A percentile compares a stretch with the other conserved stretches of the same genome.
phyloP scores from a whole-genome alignment of 2,888 invertebrate genomes.

The Vesta saturnalis region DNA sequence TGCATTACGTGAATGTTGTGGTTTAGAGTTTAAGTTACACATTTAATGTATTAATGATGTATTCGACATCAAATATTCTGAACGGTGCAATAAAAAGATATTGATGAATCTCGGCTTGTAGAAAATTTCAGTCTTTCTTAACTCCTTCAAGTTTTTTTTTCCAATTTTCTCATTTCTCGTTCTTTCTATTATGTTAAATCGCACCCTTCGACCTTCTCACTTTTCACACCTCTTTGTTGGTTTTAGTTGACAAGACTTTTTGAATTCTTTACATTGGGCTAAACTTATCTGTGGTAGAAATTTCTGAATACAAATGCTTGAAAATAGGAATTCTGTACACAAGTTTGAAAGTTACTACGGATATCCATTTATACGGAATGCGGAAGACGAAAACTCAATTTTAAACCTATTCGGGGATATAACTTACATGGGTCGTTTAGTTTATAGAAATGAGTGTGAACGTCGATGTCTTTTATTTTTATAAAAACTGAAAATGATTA shows the following conservation, averaged over 20 bases:
- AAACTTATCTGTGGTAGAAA: conserved; percentile 20
- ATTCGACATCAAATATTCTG: too few relatives aligned
- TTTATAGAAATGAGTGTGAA: conserved; percentile 7
- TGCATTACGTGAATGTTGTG: too few relatives aligned
- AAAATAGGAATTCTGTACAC: conserved; percentile 11
- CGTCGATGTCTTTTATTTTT: background rate
- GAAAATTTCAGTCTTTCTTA: too few relatives aligned
- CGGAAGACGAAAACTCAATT: conserved; percentile 10
- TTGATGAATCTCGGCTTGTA: background rate
- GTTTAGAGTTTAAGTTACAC: too few relatives aligned
- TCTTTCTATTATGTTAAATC: conserved; percentile 27
- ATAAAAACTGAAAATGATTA: background rate
- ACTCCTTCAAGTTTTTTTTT: conserved; percentile 8
- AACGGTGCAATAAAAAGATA: background rate
- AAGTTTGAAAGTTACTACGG: conserved; percentile 19
- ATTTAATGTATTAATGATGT: too few relatives aligned
- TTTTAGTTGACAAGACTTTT: conserved; percentile 30
- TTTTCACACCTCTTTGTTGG: conserved; percentile 30
- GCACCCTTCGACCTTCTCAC: conserved; percentile 19
- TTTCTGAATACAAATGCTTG: conserved; percentile 27
- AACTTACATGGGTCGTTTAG: conserved; percentile 10
- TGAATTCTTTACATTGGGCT: conserved; percentile 21
- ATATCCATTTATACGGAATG: conserved; percentile 4
- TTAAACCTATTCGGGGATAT: conserved; percentile 7
- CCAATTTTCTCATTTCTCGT: conserved; percentile 25